Base-by-base conservation (phyloP, 2,797 vertebrate genomes). In the Sciurus vulgaris region DNA sequence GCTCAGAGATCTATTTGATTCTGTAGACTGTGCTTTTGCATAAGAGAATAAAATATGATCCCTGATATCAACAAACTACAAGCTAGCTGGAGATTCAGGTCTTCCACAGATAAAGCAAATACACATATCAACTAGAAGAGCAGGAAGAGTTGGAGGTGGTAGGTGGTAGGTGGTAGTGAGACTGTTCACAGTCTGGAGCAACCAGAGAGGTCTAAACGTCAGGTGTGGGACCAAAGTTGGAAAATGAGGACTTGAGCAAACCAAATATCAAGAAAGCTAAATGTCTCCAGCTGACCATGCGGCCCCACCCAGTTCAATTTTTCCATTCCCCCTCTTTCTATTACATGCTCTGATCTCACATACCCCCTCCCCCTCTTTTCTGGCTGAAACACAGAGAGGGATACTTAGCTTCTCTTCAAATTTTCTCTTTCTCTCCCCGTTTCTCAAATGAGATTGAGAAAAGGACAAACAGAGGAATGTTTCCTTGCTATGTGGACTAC, bases 231-330 rank as follows among this genome's bases (percentile, higher is more conserved):
- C 18, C 47, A 22, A 65, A 30, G 30, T 9, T 67, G 18, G 22
- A 61, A 86, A 73, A 47, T n/a, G 14, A 94, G 18, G 61, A 35
- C 20, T 69, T 54, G 28, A 72, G 15, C 24, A 77, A 93, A 72
- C n/a, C 8, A 17, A 56, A 12, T n/a, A 24, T 41, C 51, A 44
- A 33, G 51, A 51, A 28, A 54, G 15, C 54, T 35, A 28, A 38
- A 4, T 61, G 5, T 61, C 56, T 74, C 26, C 59, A 14, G 5
- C 6, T 41, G 10, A 28, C 38, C 14, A n/a, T 11, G 5, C 44
- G 49, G 18, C 26, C 56, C 56, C 8, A 7, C 13, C 18, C 11
- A 54, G 26, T 24, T 85, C 49, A 63, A 38, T 35, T 6, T 76
- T 56, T 51, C 2, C 9, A 18, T 56, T 30, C 1, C 14, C 33